Percentiles rank a stretch among this genome's conserved stretches.
phyloP scores from a whole-genome alignment of 2,797 vertebrate species.

The Martes flavigula region DNA sequence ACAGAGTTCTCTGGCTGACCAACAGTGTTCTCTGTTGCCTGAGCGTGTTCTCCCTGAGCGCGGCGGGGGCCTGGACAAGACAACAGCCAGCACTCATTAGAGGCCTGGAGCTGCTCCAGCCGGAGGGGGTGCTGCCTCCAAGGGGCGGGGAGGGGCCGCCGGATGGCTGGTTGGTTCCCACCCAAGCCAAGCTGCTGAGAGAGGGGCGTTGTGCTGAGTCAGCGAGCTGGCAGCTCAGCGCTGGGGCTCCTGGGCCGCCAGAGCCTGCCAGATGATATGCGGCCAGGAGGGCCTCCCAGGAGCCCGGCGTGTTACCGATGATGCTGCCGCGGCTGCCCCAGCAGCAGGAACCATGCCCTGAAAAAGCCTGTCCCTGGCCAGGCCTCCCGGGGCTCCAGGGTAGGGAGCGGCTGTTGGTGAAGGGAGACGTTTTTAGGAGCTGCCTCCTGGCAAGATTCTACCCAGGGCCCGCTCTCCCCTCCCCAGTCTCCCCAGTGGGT shows the following conservation, averaged over 20 bases:
- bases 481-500: neutral
- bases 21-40: neutral
- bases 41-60: neutral
- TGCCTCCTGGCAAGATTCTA: slow-evolving; percentile 7
- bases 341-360: slow-evolving; percentile 56
- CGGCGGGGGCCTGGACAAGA: neutral
- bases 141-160: slow-evolving; percentile 83
- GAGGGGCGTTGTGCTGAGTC: slow-evolving; percentile 72
- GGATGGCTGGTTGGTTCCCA: slow-evolving; percentile 83
- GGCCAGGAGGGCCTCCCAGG: slow-evolving; percentile 69
- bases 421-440: neutral
- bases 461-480: neutral
- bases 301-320: slow-evolving; percentile 47
- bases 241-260: slow-evolving; percentile 63
- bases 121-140: slow-evolving; percentile 65
- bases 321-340: slow-evolving; percentile 53
- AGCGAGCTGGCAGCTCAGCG: slow-evolving; percentile 49
- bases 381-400: slow-evolving; percentile 62
- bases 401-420: neutral
- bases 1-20: slow-evolving; percentile 15
- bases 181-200: slow-evolving; percentile 62
- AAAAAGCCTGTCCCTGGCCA: slow-evolving; percentile 50
- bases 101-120: slow-evolving; percentile 80
- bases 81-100: slow-evolving; percentile 77
- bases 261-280: slow-evolving; percentile 61